A percentile compares a stretch with the other conserved stretches of the same genome.
Conservation (phyloP, 2,113 vertebrate genomes). For the Herpetotheres cachinnans region DNA sequence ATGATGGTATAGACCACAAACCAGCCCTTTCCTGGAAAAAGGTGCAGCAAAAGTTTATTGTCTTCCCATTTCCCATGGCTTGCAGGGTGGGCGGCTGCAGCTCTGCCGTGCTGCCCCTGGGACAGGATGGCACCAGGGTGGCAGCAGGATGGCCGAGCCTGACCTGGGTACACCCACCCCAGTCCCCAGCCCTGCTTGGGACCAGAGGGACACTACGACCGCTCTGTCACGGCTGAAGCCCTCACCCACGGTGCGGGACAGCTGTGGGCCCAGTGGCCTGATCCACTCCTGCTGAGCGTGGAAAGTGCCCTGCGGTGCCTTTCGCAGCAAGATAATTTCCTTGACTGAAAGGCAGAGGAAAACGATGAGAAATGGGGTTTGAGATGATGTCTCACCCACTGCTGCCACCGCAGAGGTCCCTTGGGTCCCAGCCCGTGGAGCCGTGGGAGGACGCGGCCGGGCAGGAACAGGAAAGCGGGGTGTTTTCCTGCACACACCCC, state of each 20-base stretch:
- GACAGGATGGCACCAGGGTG: not conserved
- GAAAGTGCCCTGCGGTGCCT: not conserved
- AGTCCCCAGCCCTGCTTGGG: not conserved
- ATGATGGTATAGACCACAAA: not conserved
- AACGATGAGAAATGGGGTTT: not conserved
- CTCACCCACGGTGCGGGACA: not conserved
- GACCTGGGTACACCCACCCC: not conserved
- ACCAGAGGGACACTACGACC: not conserved
- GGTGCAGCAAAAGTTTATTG: not conserved
- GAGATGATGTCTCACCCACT: not conserved
- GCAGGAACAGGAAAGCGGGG: not conserved
- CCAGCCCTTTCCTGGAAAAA: not conserved
- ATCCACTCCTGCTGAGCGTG: accelerated
- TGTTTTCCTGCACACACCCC: not conserved
- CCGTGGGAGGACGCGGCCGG: not conserved
- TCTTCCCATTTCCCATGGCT: not conserved
- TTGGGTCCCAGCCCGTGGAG: not conserved
- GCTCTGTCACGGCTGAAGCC: not conserved
- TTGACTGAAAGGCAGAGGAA: not conserved
- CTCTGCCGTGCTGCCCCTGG: not conserved
- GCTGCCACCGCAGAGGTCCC: not conserved
- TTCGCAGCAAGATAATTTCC: not conserved
- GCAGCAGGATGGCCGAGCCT: not conserved
- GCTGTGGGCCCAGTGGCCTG: not conserved
- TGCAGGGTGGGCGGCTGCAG: not conserved